Percentiles rank a stretch among this genome's conserved stretches.
Conservation (phyloP, 2,797 vertebrate genomes). For the Smutsia gigantea region DNA sequence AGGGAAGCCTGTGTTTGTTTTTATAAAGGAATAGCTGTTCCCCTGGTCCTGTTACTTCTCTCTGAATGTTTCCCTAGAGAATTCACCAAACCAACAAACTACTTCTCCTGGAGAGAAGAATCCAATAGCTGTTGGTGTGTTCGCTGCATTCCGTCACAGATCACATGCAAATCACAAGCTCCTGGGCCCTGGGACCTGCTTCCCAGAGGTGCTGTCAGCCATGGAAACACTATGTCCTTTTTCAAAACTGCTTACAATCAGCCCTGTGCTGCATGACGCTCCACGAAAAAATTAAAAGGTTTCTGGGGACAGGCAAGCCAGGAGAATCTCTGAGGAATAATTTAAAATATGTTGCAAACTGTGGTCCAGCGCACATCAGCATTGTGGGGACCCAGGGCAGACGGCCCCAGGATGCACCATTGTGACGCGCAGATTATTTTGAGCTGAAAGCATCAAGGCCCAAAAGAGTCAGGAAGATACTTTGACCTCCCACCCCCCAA, state of each 20-base stretch:
- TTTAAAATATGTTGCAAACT: neutral
- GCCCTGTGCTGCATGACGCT: neutral
- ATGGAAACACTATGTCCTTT: neutral
- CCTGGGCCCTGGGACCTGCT: neutral
- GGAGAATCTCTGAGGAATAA: neutral
- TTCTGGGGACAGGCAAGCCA: neutral
- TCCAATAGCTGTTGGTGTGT: neutral
- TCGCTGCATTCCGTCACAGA: neutral
- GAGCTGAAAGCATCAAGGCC: no score
- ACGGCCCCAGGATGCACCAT: no score
- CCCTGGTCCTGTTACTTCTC: neutral
- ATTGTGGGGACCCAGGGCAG: no score
- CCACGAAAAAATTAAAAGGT: neutral
- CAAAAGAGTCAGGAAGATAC: no score
- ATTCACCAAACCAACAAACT: conserved; percentile 14
- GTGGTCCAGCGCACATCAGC: neutral
- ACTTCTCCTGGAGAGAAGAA: neutral
- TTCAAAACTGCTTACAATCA: neutral
- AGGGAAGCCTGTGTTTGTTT: conserved; percentile 42
- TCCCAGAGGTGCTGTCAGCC: neutral
- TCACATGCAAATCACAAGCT: neutral
- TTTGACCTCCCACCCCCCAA: no score
- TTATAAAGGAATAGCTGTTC: neutral
- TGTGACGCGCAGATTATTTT: no score
- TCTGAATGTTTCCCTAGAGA: conserved; percentile 32